Percentiles rank a stretch among this genome's conserved stretches.
Evolutionary conservation across 2,888 invertebrate genomes (phyloP).

Genomic region (Cotesia congregata): DNA sequence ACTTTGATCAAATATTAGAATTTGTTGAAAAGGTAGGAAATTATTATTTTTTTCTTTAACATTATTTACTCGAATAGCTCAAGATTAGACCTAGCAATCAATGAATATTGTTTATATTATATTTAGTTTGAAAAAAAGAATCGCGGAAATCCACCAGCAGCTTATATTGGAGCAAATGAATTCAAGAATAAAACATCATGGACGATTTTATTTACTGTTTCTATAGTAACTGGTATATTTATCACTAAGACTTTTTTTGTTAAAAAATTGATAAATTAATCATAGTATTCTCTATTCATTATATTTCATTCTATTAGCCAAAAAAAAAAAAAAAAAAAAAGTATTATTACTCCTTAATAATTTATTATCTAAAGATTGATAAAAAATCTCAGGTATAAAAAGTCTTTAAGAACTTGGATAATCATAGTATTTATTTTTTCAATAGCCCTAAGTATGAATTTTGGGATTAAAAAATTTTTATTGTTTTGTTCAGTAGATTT

Average conservation of each 20-base stretch:
- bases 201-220: slow-evolving; percentile 53
- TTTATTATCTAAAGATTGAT: background rate
- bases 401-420: background rate
- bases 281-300: background rate
- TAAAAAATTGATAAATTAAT: slow-evolving; percentile 52
- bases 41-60: slow-evolving; percentile 23
- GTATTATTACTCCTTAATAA: slow-evolving; percentile 26
- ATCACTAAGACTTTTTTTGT: slow-evolving; percentile 53
- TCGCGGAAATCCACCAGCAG: slow-evolving; percentile 53
- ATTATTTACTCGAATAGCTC: background rate
- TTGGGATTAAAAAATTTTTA: too few relatives aligned
- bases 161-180: slow-evolving; percentile 55
- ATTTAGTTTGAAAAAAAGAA: slow-evolving; percentile 54
- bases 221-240: slow-evolving; percentile 56
- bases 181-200: slow-evolving; percentile 48
- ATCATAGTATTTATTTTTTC: background rate
- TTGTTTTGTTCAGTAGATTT: too few relatives aligned
- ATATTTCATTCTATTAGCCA: slow-evolving; percentile 6
- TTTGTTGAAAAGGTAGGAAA: slow-evolving; percentile 52
- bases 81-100: too few relatives aligned
- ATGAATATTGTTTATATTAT: slow-evolving; percentile 10
- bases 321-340: slow-evolving; percentile 7
- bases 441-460: too few relatives aligned
- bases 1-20: slow-evolving; percentile 49
- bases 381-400: background rate